phyloP scores from a whole-genome alignment of 2,113 vertebrate genomes.

The Hyperopisus bebe region DNA sequence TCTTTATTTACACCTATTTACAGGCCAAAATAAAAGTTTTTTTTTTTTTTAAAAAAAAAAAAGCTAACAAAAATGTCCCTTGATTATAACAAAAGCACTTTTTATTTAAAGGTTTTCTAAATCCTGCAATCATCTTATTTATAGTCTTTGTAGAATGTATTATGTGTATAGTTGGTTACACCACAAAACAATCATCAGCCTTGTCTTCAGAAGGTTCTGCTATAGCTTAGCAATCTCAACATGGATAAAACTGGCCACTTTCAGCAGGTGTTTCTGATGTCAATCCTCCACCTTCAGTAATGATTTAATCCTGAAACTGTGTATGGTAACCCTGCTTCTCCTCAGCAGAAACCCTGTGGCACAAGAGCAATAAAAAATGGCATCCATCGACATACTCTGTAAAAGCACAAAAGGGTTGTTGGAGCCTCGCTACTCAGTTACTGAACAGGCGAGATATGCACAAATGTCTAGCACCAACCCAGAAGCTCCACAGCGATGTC shows the following conservation, averaged over 20 bases:
- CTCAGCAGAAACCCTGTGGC: background rate
- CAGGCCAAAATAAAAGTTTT: background rate
- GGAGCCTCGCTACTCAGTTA: background rate
- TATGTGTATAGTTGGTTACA: background rate
- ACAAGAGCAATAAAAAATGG: background rate
- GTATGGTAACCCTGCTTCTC: background rate
- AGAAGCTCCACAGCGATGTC: background rate
- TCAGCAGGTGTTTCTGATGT: background rate
- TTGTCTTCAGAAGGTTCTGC: background rate
- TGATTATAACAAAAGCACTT: slow-evolving; percentile 2
- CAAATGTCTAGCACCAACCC: background rate
- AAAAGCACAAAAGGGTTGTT: background rate
- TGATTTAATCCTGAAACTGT: background rate
- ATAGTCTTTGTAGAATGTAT: background rate
- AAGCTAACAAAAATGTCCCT: slow-evolving; percentile 4
- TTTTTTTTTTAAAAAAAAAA: background rate
- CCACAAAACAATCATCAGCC: background rate
- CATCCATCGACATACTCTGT: background rate
- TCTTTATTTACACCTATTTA: background rate
- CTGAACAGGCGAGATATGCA: background rate
- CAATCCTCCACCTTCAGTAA: background rate
- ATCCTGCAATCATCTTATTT: background rate
- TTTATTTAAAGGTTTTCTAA: background rate
- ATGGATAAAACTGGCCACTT: background rate
- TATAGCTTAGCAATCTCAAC: background rate